phyloP scores from a whole-genome alignment of 2,888 invertebrate species.

The Sphaerolaimus hirsutus region DNA sequence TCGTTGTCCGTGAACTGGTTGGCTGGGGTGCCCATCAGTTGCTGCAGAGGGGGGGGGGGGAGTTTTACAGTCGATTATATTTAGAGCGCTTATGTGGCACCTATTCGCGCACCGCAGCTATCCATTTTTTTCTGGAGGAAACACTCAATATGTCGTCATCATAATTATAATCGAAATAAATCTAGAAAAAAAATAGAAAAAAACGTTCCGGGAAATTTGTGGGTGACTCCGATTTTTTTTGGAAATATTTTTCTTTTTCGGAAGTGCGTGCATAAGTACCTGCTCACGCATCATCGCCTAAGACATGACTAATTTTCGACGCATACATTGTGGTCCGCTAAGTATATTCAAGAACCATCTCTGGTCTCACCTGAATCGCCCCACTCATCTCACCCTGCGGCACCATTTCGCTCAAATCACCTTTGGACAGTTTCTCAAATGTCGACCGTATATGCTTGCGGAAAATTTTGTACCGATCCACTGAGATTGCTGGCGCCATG shows the following conservation, averaged over 20 bases:
- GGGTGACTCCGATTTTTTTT: too few species aligned
- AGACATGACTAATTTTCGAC: neutral
- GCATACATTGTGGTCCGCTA: neutral
- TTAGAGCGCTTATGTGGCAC: neutral
- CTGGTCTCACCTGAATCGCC: neutral
- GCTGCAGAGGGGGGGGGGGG: too few species aligned
- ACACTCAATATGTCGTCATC: too few species aligned
- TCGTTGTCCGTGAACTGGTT: constrained; percentile 37
- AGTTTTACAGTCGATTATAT: neutral
- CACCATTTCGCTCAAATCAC: neutral
- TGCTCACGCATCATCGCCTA: too few species aligned
- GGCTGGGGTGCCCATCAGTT: constrained; percentile 32
- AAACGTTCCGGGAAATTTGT: too few species aligned
- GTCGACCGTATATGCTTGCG: constrained; percentile 46
- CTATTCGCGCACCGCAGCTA: neutral
- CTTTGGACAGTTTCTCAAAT: neutral
- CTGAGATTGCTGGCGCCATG: too few species aligned
- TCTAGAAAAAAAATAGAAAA: too few species aligned
- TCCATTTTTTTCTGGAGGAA: too few species aligned
- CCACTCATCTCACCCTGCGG: neutral
- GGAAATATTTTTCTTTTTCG: too few species aligned
- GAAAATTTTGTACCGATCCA: constrained; percentile 38
- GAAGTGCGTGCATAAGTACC: too few species aligned
- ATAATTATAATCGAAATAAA: too few species aligned
- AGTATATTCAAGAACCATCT: neutral